Evolutionary conservation across 2,888 invertebrate genomes (phyloP), one percentile per base, ranked within the genome.

Genomic region (Hemithea aestivaria): DNA sequence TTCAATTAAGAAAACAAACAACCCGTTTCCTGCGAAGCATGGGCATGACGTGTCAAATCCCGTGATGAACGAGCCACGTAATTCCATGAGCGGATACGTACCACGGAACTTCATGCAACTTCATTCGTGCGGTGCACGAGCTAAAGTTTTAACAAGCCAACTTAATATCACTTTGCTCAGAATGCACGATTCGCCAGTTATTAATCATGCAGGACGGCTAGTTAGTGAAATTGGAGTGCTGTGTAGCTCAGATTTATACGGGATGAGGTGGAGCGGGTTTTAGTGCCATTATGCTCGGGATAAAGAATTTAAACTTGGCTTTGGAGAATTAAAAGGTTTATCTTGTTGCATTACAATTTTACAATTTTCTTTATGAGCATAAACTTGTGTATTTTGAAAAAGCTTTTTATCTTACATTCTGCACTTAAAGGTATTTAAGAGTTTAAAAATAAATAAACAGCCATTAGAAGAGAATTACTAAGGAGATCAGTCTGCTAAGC

Each of bases 131-230:
- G 64, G 67, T 64, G 74, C 73, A 67, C 68, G 67, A 63, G 67
- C 45, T 73, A 75, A 85, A 85, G 84, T 87, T 87, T 84, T 87
- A 87, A 87, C 87, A 84, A 87, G 85, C 80, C 82, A 85, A 87
- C 87, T 87, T 85, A 84, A 85, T 87, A 84, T 85, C 87, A 84
- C 82, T 85, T 81, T 73, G 69, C 75, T 59, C 70, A 71, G 76
- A 79, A 82, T 80, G 76, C 80, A 74, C 79, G 75, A 82, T 80
- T 77, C 82, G 69, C 78, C 75, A 67, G 79, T 74, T 83, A 83
- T 87, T 84, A 85, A 85, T 87, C 85, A 84, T 81, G 73, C 79
- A 78, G 66, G 75, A 79, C 67, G 73, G 73, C 82, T 84, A 84
- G 84, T 85, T 85, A 82, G 75, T 67, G 51, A 74, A 77, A 80